A percentile compares a stretch with the other conserved stretches of the same genome.
Conservation (phyloP, 2,113 vertebrate species). For the Microtus montanus region DNA sequence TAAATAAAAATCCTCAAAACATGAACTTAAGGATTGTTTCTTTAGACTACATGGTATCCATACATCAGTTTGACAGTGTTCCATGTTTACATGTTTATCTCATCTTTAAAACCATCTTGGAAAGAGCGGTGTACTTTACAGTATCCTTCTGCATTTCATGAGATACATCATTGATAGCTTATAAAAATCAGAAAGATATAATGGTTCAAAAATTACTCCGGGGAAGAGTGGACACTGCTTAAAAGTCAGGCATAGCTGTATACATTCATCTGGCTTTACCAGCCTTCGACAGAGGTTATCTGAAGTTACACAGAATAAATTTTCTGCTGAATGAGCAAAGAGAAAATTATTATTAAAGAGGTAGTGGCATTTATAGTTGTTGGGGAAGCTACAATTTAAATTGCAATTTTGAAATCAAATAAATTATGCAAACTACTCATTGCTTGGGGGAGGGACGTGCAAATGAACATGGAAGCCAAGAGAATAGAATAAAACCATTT, state of each 20-base stretch:
- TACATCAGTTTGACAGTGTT: neutral
- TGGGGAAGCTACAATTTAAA: constrained; percentile 34
- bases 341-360: constrained; percentile 30
- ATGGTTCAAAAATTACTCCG: neutral
- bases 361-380: neutral
- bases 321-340: neutral
- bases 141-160: neutral
- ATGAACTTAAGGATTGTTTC: neutral
- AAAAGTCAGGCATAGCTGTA: neutral
- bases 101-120: neutral
- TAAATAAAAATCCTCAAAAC: neutral
- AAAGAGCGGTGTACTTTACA: neutral
- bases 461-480: neutral
- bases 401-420: constrained; percentile 32
- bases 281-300: neutral
- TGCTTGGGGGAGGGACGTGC: neutral
- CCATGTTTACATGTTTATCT: neutral
- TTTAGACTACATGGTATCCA: neutral
- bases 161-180: neutral
- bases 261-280: neutral
- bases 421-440: neutral
- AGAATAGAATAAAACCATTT: neutral
- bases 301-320: neutral
- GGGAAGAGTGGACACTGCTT: neutral
- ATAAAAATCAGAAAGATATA: constrained; percentile 17